These are phyloP conservation scores for Pachyseris speciosa DNA, from an alignment of 64 coral and sea anemone species.

Conservation along the genomic window DNA sequence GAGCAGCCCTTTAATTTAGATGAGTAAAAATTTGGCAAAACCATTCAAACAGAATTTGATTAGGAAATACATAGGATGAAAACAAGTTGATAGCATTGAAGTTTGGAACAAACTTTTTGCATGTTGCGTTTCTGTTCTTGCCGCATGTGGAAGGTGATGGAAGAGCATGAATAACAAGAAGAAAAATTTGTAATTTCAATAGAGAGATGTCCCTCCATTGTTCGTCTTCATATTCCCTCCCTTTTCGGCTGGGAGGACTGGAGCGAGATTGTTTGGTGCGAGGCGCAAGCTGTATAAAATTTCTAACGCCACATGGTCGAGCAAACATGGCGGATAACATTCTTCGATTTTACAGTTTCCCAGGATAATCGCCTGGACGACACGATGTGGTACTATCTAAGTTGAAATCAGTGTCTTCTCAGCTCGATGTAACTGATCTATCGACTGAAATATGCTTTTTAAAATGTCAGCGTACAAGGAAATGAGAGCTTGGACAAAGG, in stretches of 20 bases:
- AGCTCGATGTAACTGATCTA: constrained; percentile 42
- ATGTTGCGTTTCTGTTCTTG: too few species aligned
- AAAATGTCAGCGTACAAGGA: constrained; percentile 72
- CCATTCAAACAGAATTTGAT: too few species aligned
- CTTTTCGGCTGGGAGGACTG: background rate
- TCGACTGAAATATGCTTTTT: constrained; percentile 85
- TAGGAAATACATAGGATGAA: too few species aligned
- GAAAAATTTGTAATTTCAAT: too few species aligned
- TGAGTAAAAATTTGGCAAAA: too few species aligned
- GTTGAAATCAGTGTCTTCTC: constrained; percentile 36
- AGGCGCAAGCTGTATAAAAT: background rate
- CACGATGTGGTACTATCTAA: constrained; percentile 64
- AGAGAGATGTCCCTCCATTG: too few species aligned
- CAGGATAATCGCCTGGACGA: constrained; percentile 73
- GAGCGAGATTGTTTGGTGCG: background rate
- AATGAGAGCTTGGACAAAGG: constrained; percentile 21
- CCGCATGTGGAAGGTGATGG: too few species aligned
- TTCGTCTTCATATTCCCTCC: too few species aligned
- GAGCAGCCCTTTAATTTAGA: too few species aligned
- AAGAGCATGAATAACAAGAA: too few species aligned
- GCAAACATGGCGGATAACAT: constrained; percentile 64
- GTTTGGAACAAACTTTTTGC: too few species aligned
- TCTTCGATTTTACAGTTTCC: constrained; percentile 72
- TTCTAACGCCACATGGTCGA: background rate
- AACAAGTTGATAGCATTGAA: too few species aligned